Evolutionary conservation across 2,888 invertebrate species (phyloP), one percentile per base, ranked within the genome.

Genomic region (Epistrophella euchroma): DNA sequence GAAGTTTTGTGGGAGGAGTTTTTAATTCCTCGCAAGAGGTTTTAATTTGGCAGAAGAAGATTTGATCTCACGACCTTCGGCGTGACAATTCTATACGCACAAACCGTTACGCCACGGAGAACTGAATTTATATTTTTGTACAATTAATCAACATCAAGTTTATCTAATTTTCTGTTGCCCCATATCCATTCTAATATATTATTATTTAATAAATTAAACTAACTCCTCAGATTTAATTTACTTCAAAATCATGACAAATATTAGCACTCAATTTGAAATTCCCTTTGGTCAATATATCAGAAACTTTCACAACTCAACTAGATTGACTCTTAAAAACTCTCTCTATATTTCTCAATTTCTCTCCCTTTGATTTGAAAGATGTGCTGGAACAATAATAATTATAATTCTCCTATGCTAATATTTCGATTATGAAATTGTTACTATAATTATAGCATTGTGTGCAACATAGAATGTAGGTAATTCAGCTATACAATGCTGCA

Each of bases 351-450:
- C n/a, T n/a, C n/a, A 7, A 0, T 15, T 2, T n/a, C n/a, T 43
- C 40, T 37, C 4, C 1, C 1, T 37, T 37, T 13, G 13, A 43
- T 15, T n/a, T 2, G 2, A 43, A 3, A 5, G n/a, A 43, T 25
- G n/a, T 43, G 17, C 45, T 45, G 43, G 10, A 40, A n/a, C 9
- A 7, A 11, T 35, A 43, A 15, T 45, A 25, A 66, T 13, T 7
- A 50, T 68, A 50, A 66, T 66, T 66, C 19, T 35, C 35, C 32
- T 0, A 15, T 45, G 45, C 25, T 35, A 35, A 50, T 35, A 52
- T 35, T 68, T 37, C n/a, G 4, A 72, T 72, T 35, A 52, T 19
- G 64, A 52, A 82, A 52, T 25, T 32, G 58, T 43, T 28, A 17
- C 58, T 58, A 50, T 22, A 56, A 66, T 75, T 47, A 58, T 52